A percentile compares a stretch with the other conserved stretches of the same genome.
These are phyloP conservation scores for Kryptolebias ocellatus DNA, from an alignment of 2,797 vertebrate species.

Conservation along the genomic window DNA sequence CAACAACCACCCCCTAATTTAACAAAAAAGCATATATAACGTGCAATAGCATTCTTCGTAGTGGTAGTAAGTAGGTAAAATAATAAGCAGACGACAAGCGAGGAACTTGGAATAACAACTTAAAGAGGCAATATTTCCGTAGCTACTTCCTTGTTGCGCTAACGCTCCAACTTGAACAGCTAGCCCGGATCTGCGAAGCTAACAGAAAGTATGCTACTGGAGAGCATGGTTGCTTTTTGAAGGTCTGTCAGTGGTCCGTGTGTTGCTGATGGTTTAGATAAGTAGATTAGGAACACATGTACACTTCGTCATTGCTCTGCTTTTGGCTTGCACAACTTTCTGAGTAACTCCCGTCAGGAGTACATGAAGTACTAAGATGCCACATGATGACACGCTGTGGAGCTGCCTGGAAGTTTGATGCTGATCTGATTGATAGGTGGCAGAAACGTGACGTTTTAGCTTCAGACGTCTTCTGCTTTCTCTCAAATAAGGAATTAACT, in stretches of 20 bases:
- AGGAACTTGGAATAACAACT: not conserved
- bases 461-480: not conserved
- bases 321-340: not conserved
- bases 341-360: not conserved
- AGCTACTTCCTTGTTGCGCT: not conserved
- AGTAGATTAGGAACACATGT: not conserved
- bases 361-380: not conserved
- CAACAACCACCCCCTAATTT: not conserved
- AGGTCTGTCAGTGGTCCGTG: constrained; percentile 14
- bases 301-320: not conserved
- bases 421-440: constrained; percentile 1
- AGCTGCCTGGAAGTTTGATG: not conserved
- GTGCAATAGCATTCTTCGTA: not conserved
- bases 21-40: no score
- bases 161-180: not conserved
- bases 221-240: constrained; percentile 18
- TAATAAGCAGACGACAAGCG: rapidly evolving
- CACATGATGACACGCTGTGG: not conserved
- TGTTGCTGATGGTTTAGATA: constrained; percentile 28
- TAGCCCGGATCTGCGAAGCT: constrained; percentile 18
- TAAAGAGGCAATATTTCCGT: constrained; percentile 13
- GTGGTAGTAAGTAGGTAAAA: no score
- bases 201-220: constrained; percentile 14
- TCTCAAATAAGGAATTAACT: not conserved
- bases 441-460: constrained; percentile 1